Percentiles rank a stretch among this genome's conserved stretches.
phyloP scores from a whole-genome alignment of 2,888 invertebrate genomes.

The Drosophila mimetica region DNA sequence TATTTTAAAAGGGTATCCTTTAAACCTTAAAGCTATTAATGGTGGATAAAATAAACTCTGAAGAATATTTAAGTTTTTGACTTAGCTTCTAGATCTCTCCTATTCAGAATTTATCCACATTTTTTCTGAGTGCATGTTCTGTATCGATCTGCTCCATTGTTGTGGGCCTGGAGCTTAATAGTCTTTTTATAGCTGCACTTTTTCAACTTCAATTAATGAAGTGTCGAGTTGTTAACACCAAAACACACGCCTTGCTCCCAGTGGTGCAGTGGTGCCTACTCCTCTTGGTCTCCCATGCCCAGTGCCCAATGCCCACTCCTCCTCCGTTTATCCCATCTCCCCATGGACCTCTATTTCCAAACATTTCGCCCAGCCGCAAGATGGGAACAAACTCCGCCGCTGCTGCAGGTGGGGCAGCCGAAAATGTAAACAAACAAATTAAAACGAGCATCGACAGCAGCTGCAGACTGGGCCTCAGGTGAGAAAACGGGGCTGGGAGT shows the following conservation, averaged over 20 bases:
- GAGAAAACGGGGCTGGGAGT: conserved; percentile 65
- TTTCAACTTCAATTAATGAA: conserved; percentile 80
- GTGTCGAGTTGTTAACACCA: conserved; percentile 80
- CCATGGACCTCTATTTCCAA: conserved; percentile 62
- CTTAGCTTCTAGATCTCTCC: too few species aligned
- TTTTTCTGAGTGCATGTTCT: not conserved
- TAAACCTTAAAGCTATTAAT: too few species aligned
- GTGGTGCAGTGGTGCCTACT: conserved; percentile 11
- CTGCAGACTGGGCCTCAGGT: conserved; percentile 60
- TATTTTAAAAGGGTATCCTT: too few species aligned
- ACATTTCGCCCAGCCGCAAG: conserved; percentile 56
- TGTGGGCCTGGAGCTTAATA: conserved; percentile 64
- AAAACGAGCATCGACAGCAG: conserved; percentile 69
- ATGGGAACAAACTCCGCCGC: conserved; percentile 38
- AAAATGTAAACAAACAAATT: conserved; percentile 79
- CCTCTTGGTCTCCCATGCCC: not conserved
- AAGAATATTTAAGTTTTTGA: too few species aligned
- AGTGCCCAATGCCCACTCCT: not conserved
- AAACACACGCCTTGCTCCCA: conserved; percentile 56
- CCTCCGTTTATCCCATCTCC: conserved; percentile 7
- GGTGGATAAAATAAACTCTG: too few species aligned
- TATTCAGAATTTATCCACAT: too few species aligned
- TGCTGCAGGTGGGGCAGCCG: conserved; percentile 51
- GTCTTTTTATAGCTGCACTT: conserved; percentile 79
- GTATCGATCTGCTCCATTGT: conserved; percentile 22